Evolutionary conservation across 2,888 invertebrate genomes (phyloP).

Genomic region (Agonopterix subpropinquella): DNA sequence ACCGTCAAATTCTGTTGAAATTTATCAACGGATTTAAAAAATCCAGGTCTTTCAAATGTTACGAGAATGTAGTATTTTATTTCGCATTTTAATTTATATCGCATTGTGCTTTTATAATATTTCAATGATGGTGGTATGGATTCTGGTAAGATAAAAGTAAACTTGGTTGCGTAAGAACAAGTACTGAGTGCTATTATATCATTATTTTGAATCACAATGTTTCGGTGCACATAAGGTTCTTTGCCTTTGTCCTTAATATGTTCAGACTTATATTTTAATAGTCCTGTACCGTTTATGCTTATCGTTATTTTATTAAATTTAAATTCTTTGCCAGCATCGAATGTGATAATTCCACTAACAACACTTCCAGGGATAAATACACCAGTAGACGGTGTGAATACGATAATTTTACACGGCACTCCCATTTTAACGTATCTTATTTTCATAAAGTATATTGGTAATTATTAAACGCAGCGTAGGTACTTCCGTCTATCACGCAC

Average conservation of each 20-base stretch:
- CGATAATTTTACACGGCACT: conserved; percentile 29
- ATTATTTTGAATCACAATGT: conserved; percentile 8
- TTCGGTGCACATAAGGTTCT: conserved; percentile 14
- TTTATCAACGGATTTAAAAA: conserved; percentile 15
- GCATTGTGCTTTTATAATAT: conserved; percentile 1
- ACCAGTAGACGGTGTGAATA: conserved; percentile 23
- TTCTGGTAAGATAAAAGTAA: conserved; percentile 19
- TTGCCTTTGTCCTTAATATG: conserved; percentile 1
- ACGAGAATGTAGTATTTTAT: conserved; percentile 20
- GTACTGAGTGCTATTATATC: conserved; percentile 1
- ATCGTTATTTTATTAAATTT: conserved; percentile 22
- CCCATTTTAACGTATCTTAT: conserved; percentile 19
- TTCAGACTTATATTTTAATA: not conserved
- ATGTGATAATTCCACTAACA: conserved; percentile 30
- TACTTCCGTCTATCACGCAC: too few relatives aligned
- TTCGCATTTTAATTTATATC: conserved; percentile 12
- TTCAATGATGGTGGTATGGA: conserved; percentile 18
- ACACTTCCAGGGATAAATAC: conserved; percentile 24
- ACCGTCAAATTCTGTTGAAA: conserved; percentile 22
- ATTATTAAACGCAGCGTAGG: too few relatives aligned
- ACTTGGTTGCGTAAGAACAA: conserved; percentile 15
- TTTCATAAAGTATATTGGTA: too few relatives aligned
- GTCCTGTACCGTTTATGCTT: conserved; percentile 20
- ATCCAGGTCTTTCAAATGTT: conserved; percentile 19
- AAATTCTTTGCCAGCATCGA: conserved; percentile 27